A percentile compares a stretch with the other conserved stretches of the same genome.
These are phyloP conservation scores for Pseudorectes ferrugineus DNA, from an alignment of 2,113 vertebrate genomes.

Conservation along the genomic window DNA sequence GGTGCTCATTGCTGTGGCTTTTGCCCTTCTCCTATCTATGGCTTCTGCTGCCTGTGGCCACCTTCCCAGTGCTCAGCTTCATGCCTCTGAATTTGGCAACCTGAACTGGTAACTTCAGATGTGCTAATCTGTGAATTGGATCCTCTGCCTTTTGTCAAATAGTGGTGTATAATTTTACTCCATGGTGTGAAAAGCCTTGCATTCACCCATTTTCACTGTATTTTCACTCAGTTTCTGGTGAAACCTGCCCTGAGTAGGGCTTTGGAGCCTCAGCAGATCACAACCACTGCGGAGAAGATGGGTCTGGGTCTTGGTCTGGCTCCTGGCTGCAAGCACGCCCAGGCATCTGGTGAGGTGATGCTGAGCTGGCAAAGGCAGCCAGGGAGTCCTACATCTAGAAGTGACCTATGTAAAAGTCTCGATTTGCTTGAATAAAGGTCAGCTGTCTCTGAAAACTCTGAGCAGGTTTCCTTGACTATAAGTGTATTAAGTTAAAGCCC, in stretches of 20 bases:
- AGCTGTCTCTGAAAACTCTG: not conserved
- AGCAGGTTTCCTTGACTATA: not conserved
- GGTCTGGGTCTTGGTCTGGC: rapidly evolving
- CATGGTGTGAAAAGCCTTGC: not conserved
- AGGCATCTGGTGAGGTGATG: not conserved
- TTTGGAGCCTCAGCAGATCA: not conserved
- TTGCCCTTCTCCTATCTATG: not conserved
- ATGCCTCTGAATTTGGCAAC: not conserved
- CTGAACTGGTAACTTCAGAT: rapidly evolving
- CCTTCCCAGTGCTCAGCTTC: not conserved
- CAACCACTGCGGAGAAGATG: not conserved
- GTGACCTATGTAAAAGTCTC: not conserved
- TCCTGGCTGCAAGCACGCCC: not conserved
- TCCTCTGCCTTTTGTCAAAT: not conserved
- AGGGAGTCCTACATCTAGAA: not conserved
- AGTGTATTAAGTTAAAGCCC: rapidly evolving
- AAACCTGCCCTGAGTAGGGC: not conserved
- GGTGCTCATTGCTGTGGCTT: not conserved
- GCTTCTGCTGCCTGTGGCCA: not conserved
- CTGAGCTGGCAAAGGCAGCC: not conserved
- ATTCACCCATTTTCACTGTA: not conserved
- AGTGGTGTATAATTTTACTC: not conserved
- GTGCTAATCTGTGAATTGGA: not conserved
- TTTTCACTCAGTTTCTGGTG: not conserved
- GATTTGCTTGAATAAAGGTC: not conserved